Conservation (phyloP, 2,888 invertebrate species). For the Drosophila niveifrons region DNA sequence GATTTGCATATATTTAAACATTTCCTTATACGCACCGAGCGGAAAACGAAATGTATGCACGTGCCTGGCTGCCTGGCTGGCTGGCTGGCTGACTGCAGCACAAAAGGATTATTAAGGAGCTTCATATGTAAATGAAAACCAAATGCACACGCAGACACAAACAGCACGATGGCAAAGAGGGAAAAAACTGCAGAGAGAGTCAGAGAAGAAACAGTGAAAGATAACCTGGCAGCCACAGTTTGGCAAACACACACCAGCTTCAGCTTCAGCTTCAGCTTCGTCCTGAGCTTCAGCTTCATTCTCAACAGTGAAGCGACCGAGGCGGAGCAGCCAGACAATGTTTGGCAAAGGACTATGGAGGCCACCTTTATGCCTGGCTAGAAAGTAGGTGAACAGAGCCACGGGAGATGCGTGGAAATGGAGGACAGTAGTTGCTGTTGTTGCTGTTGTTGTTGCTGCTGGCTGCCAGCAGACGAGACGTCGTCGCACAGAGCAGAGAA, state of each 20-base stretch:
- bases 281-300: background rate
- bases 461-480: conserved; percentile 48
- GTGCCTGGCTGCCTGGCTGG: conserved; percentile 55
- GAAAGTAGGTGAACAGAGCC: conserved; percentile 72
- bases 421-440: conserved; percentile 1
- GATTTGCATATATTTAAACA: conserved; percentile 81
- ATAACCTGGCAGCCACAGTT: conserved; percentile 82
- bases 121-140: conserved; percentile 82
- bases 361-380: conserved; percentile 65
- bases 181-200: background rate
- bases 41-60: conserved; percentile 78
- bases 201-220: conserved; percentile 59
- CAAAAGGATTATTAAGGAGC: conserved; percentile 82
- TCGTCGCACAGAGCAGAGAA: conserved; percentile 37
- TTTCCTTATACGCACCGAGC: conserved; percentile 77
- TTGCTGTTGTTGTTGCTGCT: conserved; percentile 14
- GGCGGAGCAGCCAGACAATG: conserved; percentile 59
- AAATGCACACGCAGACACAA: conserved; percentile 77
- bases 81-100: conserved; percentile 69
- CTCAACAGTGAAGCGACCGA: conserved; percentile 41
- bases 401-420: background rate
- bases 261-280: background rate
- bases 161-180: conserved; percentile 30
- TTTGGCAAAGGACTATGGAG: conserved; percentile 66
- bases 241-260: conserved; percentile 73